phyloP scores from a whole-genome alignment of 2,888 invertebrate species.

The Drosophila antonietae region DNA sequence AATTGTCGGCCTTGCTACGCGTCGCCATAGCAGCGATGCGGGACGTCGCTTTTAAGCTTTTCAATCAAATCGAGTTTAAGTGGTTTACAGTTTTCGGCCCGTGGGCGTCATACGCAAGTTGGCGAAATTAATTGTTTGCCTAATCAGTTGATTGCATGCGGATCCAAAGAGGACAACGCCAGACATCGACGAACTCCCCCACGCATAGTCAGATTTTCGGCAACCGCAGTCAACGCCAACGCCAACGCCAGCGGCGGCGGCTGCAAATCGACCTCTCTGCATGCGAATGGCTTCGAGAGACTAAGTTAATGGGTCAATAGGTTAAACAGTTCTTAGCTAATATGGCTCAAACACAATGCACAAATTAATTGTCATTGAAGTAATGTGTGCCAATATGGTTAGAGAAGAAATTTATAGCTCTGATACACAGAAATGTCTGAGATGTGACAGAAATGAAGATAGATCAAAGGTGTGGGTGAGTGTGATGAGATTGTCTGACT shows the following conservation, averaged over 20 bases:
- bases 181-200: neutral
- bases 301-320: constrained; percentile 40
- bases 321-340: constrained; percentile 28
- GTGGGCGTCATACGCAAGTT: constrained; percentile 58
- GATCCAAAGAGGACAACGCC: constrained; percentile 24
- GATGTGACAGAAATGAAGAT: neutral
- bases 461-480: neutral
- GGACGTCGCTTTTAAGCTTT: constrained; percentile 70
- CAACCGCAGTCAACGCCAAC: constrained; percentile 19
- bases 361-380: constrained; percentile 21
- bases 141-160: constrained; percentile 77
- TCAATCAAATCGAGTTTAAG: constrained; percentile 78
- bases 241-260: neutral
- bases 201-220: neutral
- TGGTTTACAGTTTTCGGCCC: constrained; percentile 63
- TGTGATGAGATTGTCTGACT: neutral
- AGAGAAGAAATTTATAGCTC: neutral
- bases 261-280: constrained; percentile 31
- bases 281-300: constrained; percentile 9
- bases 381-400: neutral
- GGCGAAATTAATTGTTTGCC: constrained; percentile 75
- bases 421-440: neutral
- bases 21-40: neutral
- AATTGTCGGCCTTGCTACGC: constrained; percentile 58
- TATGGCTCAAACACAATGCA: constrained; percentile 5